Base-by-base conservation (phyloP, 2,113 vertebrate species). In the Paracanthobrama guichenoti region DNA sequence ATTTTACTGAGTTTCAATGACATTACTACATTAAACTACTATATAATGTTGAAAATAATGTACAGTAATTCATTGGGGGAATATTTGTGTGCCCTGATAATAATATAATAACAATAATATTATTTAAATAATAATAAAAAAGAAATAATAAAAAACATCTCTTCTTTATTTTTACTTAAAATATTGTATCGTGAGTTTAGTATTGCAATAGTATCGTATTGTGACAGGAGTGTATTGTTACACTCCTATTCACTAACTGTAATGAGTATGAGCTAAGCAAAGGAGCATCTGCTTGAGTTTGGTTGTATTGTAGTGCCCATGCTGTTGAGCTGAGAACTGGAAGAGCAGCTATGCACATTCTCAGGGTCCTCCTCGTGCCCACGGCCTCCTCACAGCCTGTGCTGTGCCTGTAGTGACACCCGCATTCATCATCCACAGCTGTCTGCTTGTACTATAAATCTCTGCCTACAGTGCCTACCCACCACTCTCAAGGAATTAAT, bases 341-440 rank as follows among this genome's bases (percentile, higher is more conserved):
- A 79, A 8, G 39, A 84, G 81, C 73, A 13, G 50, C 62, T 71
- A 53, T 46, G 64, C 77, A 55, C 71, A 11, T 71, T 59, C 16
- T 39, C 44, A 44, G 59, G 39, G 78, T 22, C 42, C 69, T 46
- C 39, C 50, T 44, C 2, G 3, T 59, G 39, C 62, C 81, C 18
- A 4, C 59, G 18, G 81, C 76, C 84, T 75, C 62, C 67, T 50
- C 75, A 71, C 59, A 13, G 72, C 55, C 87, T 81, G 80, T n/a
- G 87, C 79, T 73, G 69, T 87, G 67, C 71, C 82, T n/a, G 50
- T 35, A 62, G 55, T 87, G 88, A 85, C 90, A 88, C 73, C 50
- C 67, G 66, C 79, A 90, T 91, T 88, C 82, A 89, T 91, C 89
- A 89, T 91, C 85, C 78, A 78, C 88, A 86, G 86, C 84, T 82